Evolutionary conservation across 1,140 invertebrate genomes (phyloP).

Genomic region (Drosophila lini): DNA sequence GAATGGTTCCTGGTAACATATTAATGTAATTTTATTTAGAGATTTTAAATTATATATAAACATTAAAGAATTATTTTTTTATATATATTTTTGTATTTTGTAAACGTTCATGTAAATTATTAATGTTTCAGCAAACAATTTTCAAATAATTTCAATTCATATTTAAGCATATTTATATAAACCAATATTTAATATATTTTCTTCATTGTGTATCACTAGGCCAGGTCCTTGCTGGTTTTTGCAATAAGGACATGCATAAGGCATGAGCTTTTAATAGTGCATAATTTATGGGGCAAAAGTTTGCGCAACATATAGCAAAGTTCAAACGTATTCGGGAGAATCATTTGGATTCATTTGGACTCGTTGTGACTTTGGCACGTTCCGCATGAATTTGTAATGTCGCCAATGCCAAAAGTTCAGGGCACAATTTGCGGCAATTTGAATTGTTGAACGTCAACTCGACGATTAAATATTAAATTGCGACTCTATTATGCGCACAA

Average conservation of each 20-base stretch:
- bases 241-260: conserved; percentile 29
- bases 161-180: not conserved
- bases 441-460: conserved; percentile 43
- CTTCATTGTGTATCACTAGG: not conserved
- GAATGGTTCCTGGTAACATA: not conserved
- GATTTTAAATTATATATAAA: not conserved
- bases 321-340: conserved; percentile 49
- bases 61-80: too few species aligned
- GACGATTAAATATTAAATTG: conserved; percentile 56
- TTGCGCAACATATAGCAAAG: conserved; percentile 40
- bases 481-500: conserved; percentile 28
- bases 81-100: too few species aligned
- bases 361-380: conserved; percentile 61
- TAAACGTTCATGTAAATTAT: not conserved
- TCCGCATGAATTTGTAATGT: conserved; percentile 65
- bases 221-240: not conserved
- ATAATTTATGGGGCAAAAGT: conserved; percentile 56
- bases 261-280: conserved; percentile 43
- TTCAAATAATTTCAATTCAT: too few species aligned
- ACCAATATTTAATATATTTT: not conserved
- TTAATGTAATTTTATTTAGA: not conserved
- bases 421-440: conserved; percentile 58
- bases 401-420: conserved; percentile 39
- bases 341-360: conserved; percentile 44
- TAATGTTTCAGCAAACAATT: too few species aligned